Evolutionary conservation across 2,113 vertebrate species (phyloP), one percentile per base, ranked within the genome.

Genomic region (Bungarus multicinctus): DNA sequence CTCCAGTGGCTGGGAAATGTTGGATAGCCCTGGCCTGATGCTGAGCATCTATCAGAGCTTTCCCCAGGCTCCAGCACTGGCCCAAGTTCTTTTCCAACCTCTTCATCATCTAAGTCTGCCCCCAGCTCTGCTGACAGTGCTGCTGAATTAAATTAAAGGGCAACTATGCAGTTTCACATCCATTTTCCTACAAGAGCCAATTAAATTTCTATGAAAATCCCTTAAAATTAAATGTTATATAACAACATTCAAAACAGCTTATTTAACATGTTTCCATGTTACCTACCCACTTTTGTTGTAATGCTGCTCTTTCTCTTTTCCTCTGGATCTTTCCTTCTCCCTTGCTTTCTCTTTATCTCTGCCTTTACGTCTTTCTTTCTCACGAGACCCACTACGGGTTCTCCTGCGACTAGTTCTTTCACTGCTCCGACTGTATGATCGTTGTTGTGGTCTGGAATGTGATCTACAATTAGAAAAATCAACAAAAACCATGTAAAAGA

Each of bases 391-490:
- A 95, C 99, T 98, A 64, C 96, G 98, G 45, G 98, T 98, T 96
- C 97, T 98, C 91, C 98, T 97, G 55, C 97, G 98, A 92, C 97
- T 97, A 86, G 98, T 97, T 27, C 97, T 95, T 86, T 98, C 98
- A 81, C 98, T 98, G 94, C 98, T 99, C 90, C 96, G 95, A 92
- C 99, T 99, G 43, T 96, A 97, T 34, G 99, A 99, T 0, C 98
- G 97, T 22, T 96, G 98, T 1, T 98, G 97, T 47, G 97, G 98
- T 85, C 97, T 98, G 34, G 99, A 99, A 20, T 97, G 96, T 74
- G 99, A 99, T 95, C 99, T 99, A 90, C 2, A 92, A 90, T 45
- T 87, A n/a, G 25, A 87, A 90, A 10, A 43, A 45, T 87, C 39
- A 60, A 53, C 34, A 4, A 45, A 93, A 90, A 94, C 0, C 90